phyloP scores from a whole-genome alignment of 53 echinoderm and acorn worm genomes.

The Zoroaster sp. region DNA sequence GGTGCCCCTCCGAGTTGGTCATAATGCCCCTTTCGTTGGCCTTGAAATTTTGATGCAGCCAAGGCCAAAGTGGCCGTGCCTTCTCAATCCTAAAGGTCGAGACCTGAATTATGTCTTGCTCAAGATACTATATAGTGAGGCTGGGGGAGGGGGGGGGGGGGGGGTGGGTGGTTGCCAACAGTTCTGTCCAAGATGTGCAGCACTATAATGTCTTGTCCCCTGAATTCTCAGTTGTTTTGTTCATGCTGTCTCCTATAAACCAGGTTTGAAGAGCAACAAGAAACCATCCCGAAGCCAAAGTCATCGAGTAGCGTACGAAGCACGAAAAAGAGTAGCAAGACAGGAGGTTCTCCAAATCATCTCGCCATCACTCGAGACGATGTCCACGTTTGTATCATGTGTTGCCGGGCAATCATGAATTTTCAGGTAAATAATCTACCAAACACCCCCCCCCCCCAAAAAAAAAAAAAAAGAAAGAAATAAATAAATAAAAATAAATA shows the following conservation, averaged over 20 bases:
- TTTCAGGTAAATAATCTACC: conserved; percentile 75
- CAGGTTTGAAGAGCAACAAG: conserved; percentile 77
- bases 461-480: background rate
- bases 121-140: too few relatives aligned
- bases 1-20: too few relatives aligned
- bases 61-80: too few relatives aligned
- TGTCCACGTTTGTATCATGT: conserved; percentile 99
- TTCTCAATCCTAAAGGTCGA: too few relatives aligned
- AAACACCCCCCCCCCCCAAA: background rate
- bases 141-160: too few relatives aligned
- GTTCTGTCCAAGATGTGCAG: too few relatives aligned
- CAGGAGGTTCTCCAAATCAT: conserved; percentile 75
- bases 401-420: conserved; percentile 99
- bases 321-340: conserved; percentile 25
- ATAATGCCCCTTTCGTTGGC: too few relatives aligned
- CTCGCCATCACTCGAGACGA: conserved; percentile 93
- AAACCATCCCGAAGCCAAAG: conserved; percentile 58
- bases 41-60: too few relatives aligned
- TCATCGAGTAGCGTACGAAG: conserved; percentile 24
- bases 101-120: too few relatives aligned
- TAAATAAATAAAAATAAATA: background rate
- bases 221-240: background rate
- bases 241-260: background rate
- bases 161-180: too few relatives aligned
- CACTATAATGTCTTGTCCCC: background rate